Conservation (phyloP, 2,888 invertebrate genomes). For the Cantharis nigra region DNA sequence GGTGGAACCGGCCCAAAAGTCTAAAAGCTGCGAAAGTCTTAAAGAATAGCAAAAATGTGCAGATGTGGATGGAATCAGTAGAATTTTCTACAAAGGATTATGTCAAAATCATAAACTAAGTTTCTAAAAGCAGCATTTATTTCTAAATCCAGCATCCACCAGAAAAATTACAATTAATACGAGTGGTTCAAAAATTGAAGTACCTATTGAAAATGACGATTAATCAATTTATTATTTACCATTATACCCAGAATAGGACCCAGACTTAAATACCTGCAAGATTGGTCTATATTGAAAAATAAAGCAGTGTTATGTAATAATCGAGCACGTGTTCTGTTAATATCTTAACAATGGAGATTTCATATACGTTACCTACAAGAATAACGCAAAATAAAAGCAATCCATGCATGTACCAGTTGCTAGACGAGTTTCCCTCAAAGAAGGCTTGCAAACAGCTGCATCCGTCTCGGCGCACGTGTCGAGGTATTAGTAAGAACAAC, state of each 20-base stretch:
- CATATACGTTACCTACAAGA: not conserved
- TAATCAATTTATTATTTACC: too few relatives aligned
- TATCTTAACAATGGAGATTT: not conserved
- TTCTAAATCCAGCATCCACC: not conserved
- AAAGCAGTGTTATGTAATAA: not conserved
- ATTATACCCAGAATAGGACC: not conserved
- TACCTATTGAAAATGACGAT: too few relatives aligned
- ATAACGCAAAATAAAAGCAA: not conserved
- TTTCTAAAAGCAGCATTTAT: not conserved
- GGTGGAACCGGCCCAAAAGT: too few relatives aligned
- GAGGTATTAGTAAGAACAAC: slow-evolving; percentile 23
- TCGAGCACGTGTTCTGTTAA: not conserved
- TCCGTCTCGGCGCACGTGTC: slow-evolving; percentile 37
- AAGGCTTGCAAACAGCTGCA: slow-evolving; percentile 37
- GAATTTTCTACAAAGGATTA: too few relatives aligned
- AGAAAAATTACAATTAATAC: not conserved
- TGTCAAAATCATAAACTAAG: not conserved
- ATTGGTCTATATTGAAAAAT: not conserved
- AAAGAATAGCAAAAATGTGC: too few relatives aligned
- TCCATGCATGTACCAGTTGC: slow-evolving; percentile 22
- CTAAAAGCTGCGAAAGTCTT: too few relatives aligned
- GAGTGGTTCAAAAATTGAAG: not conserved
- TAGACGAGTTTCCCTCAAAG: slow-evolving; percentile 26
- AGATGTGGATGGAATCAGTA: too few relatives aligned
- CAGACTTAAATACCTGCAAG: not conserved